phyloP scores from a whole-genome alignment of 2,888 invertebrate genomes.

The Timema podura region DNA sequence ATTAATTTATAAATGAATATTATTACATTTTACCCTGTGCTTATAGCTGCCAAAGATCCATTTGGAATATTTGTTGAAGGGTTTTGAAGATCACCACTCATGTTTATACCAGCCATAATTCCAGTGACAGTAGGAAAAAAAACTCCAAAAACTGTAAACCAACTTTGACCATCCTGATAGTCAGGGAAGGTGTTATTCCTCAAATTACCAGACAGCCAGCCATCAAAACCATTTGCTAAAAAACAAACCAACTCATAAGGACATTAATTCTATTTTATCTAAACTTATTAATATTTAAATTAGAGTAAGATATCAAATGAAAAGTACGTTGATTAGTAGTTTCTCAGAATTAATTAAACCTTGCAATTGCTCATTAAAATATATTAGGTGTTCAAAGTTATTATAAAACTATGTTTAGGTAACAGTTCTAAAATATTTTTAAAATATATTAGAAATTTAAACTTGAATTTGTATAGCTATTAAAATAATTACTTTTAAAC shows the following conservation, averaged over 20 bases:
- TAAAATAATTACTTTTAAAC: too few species aligned
- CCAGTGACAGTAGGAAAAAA: conserved; percentile 98
- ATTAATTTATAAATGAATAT: conserved; percentile 23
- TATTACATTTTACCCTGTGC: conserved; percentile 64
- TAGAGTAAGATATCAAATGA: too few species aligned
- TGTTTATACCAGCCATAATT: conserved; percentile 94
- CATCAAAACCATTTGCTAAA: conserved; percentile 74
- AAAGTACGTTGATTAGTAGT: too few species aligned
- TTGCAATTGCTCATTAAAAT: too few species aligned
- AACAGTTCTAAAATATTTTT: too few species aligned
- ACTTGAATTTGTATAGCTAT: too few species aligned
- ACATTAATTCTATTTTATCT: too few species aligned
- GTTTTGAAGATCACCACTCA: conserved; percentile 93
- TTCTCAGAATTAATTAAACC: too few species aligned
- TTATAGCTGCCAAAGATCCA: conserved; percentile 88
- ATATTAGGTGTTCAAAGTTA: too few species aligned
- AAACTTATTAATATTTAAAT: too few species aligned
- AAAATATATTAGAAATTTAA: too few species aligned
- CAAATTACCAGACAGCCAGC: conserved; percentile 78
- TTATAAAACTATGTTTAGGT: too few species aligned
- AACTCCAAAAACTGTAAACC: conserved; percentile 96
- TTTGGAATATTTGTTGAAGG: conserved; percentile 91
- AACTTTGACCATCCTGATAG: conserved; percentile 76
- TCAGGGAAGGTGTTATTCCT: conserved; percentile 75
- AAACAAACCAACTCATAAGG: conserved; percentile 21